Conservation (phyloP, 1,140 invertebrate genomes). For the Philopotamus ludificatus region DNA sequence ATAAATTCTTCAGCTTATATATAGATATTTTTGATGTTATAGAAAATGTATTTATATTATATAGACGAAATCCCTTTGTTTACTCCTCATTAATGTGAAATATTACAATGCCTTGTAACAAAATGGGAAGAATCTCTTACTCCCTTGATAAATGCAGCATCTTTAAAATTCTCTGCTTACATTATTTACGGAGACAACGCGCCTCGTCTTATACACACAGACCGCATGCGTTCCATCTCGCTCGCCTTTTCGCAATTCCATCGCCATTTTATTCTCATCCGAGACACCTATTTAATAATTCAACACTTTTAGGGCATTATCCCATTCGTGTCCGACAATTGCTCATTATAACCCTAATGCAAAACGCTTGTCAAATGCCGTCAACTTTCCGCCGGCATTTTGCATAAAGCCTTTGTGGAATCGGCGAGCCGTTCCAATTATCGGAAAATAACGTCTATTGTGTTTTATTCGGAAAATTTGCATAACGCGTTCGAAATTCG, state of each 20-base stretch:
- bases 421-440: too few species aligned
- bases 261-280: background rate
- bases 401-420: too few species aligned
- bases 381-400: background rate
- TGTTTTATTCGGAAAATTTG: too few species aligned
- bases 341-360: conserved; percentile 1
- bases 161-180: conserved; percentile 5
- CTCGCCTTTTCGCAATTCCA: background rate
- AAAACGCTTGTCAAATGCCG: background rate
- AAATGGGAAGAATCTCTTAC: conserved; percentile 1
- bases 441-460: too few species aligned
- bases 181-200: background rate
- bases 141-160: conserved; percentile 10
- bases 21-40: too few species aligned
- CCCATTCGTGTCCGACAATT: background rate
- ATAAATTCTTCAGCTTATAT: too few species aligned
- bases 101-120: background rate
- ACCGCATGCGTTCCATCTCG: background rate
- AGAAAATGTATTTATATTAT: too few species aligned
- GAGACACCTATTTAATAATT: background rate
- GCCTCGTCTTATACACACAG: background rate
- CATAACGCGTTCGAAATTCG: too few species aligned
- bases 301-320: background rate
- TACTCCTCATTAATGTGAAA: background rate
- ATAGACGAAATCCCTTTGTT: too few species aligned